phyloP scores from a whole-genome alignment of 1,140 invertebrate genomes.

The Lamellibrachia luymesi region DNA sequence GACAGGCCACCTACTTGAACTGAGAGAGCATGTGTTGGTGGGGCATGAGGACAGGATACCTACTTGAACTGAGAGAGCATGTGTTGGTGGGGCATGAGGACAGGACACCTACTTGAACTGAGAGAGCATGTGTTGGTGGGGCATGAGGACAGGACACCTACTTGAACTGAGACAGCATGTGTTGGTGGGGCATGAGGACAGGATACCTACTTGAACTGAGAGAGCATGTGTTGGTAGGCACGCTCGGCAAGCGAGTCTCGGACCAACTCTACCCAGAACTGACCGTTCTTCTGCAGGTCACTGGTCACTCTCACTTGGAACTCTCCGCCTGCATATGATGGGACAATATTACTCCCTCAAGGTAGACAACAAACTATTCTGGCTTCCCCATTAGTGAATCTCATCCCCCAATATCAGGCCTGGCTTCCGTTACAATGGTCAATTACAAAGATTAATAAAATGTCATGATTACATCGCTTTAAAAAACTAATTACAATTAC shows the following conservation, averaged over 20 bases:
- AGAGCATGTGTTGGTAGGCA: neutral
- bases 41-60: too few relatives aligned
- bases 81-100: too few relatives aligned
- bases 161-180: too few relatives aligned
- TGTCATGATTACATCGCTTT: neutral
- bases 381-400: neutral
- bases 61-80: too few relatives aligned
- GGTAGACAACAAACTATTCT: too few relatives aligned
- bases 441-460: neutral
- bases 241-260: neutral
- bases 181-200: too few relatives aligned
- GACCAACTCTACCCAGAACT: neutral
- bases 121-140: too few relatives aligned
- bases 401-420: neutral
- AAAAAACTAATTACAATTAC: neutral
- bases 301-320: neutral
- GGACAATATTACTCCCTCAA: neutral
- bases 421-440: neutral
- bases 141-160: too few relatives aligned
- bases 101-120: too few relatives aligned
- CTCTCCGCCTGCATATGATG: neutral
- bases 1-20: too few relatives aligned
- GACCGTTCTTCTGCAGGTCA: neutral
- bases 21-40: too few relatives aligned
- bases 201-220: neutral